Percentiles rank a stretch among this genome's conserved stretches.
These are phyloP conservation scores for Python bivittatus DNA, from an alignment of 2,113 vertebrate genomes.

Conservation along the genomic window DNA sequence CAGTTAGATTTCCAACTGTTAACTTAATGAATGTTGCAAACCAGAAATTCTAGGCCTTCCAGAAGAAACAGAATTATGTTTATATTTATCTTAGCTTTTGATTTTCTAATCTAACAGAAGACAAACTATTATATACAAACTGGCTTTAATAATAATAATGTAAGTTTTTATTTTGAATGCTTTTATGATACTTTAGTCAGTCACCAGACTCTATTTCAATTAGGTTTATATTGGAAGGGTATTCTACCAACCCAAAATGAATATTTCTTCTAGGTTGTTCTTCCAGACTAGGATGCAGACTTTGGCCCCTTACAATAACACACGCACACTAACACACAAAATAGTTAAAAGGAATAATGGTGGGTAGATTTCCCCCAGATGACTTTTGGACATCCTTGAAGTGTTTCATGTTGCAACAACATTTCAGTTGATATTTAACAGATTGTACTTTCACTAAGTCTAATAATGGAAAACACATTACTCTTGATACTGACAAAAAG, in stretches of 20 bases:
- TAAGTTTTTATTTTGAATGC: background rate
- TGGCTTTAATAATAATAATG: background rate
- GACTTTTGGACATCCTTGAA: background rate
- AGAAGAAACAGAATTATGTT: background rate
- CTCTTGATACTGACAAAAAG: background rate
- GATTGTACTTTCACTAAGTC: background rate
- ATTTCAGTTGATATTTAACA: background rate
- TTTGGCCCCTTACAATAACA: background rate
- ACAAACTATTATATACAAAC: background rate
- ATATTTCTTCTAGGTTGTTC: background rate
- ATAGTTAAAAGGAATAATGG: background rate
- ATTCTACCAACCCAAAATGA: background rate
- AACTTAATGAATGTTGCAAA: background rate
- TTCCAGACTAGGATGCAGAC: background rate
- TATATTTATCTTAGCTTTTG: background rate
- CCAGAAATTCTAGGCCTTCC: background rate
- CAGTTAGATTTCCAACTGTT: background rate
- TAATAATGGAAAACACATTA: background rate
- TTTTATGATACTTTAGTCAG: background rate
- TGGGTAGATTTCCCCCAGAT: background rate
- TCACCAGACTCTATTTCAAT: background rate
- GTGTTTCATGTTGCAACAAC: background rate
- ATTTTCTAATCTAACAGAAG: background rate
- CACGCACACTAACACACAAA: background rate
- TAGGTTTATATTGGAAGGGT: background rate